A percentile compares a stretch with the other conserved stretches of the same genome.
Conservation (phyloP, 2,797 vertebrate genomes). For the Falco berigora region DNA sequence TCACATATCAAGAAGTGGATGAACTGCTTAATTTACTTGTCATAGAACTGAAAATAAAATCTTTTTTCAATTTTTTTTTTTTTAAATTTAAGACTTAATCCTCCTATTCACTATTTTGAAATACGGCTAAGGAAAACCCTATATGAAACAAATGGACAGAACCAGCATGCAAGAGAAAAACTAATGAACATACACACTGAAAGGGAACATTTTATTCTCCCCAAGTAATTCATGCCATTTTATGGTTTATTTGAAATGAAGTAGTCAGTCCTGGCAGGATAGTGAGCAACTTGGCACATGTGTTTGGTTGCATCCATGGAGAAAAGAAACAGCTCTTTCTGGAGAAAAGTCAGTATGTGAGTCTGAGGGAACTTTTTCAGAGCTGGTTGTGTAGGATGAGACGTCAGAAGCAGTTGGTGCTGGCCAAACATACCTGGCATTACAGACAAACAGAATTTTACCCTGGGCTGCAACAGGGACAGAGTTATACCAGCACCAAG, state of each 20-base stretch:
- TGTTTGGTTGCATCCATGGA: background rate
- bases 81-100: background rate
- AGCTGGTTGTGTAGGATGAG: background rate
- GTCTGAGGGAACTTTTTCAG: constrained; percentile 18
- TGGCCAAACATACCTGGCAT: constrained; percentile 25
- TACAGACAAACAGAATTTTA: constrained; percentile 5
- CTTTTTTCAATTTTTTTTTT: background rate
- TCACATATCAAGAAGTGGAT: background rate
- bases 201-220: constrained; percentile 56
- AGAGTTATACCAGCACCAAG: constrained; percentile 12
- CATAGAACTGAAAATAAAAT: background rate
- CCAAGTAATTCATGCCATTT: constrained; percentile 38
- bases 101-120: background rate
- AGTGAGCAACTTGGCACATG: constrained; percentile 21
- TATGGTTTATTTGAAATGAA: constrained; percentile 58
- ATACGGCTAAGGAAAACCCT: background rate
- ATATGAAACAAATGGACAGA: background rate
- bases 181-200: background rate
- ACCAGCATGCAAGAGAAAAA: background rate
- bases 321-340: constrained; percentile 51
- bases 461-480: background rate
- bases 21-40: background rate
- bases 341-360: constrained; percentile 12
- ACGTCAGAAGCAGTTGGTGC: background rate
- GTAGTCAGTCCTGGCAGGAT: constrained; percentile 24